A percentile compares a stretch with the other conserved stretches of the same genome.
Conservation (phyloP, 2,113 vertebrate genomes). For the Dinomys branickii region DNA sequence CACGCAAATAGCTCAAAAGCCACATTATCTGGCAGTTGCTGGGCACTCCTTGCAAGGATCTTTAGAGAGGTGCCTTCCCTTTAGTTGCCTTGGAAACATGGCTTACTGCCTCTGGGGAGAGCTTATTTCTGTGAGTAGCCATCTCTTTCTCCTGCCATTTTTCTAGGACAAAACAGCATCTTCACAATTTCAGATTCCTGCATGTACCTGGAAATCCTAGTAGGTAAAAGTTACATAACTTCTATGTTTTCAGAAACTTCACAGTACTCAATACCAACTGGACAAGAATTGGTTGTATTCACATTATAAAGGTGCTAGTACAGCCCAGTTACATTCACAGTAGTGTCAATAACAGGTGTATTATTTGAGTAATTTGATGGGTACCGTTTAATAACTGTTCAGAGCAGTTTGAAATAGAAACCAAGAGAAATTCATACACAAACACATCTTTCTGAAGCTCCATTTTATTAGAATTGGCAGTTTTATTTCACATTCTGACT, state of each 20-base stretch:
- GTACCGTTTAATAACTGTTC: not conserved
- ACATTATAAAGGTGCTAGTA: not conserved
- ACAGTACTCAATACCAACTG: not conserved
- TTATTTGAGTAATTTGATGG: not conserved
- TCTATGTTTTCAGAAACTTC: not conserved
- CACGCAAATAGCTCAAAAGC: slow-evolving; percentile 13
- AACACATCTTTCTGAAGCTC: not conserved
- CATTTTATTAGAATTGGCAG: not conserved
- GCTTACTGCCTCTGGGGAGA: not conserved
- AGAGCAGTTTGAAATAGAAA: slow-evolving; percentile 51
- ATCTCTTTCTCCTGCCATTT: not conserved
- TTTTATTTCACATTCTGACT: slow-evolving; percentile 42
- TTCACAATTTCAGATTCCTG: not conserved
- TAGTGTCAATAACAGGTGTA: not conserved
- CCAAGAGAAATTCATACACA: not conserved
- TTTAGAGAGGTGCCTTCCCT: not conserved
- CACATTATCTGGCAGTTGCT: not conserved
- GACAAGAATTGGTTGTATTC: not conserved
- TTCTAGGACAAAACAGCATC: not conserved
- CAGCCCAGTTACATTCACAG: not conserved
- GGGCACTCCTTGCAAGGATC: not conserved
- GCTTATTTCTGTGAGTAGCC: slow-evolving; percentile 26
- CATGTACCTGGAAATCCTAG: not conserved
- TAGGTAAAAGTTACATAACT: not conserved
- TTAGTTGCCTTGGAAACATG: not conserved